Evolutionary conservation across 2,888 invertebrate genomes (phyloP).

Genomic region (Tenthredo amoena): DNA sequence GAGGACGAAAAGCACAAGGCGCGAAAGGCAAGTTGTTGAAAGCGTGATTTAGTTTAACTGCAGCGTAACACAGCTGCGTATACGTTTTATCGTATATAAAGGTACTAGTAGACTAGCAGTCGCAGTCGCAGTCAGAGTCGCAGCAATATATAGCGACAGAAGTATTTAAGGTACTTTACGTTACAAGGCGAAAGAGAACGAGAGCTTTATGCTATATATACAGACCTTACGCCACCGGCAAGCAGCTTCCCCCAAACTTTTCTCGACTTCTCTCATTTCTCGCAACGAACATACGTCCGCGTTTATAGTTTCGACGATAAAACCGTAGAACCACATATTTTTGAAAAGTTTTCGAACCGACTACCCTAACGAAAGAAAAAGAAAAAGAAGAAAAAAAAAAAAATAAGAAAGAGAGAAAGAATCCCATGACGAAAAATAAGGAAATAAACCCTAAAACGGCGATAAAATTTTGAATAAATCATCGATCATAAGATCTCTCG

Average conservation of each 20-base stretch:
- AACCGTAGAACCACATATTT: neutral
- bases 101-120: conserved; percentile 10
- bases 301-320: neutral
- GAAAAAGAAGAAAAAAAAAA: neutral
- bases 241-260: conserved; percentile 4
- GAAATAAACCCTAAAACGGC: neutral
- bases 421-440: neutral
- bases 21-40: conserved; percentile 28
- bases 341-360: neutral
- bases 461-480: conserved; percentile 21
- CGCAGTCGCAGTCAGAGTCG: neutral
- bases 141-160: conserved; percentile 27
- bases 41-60: conserved; percentile 37
- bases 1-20: neutral
- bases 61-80: conserved; percentile 37
- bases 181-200: conserved; percentile 3
- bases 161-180: conserved; percentile 46
- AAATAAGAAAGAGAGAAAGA: neutral
- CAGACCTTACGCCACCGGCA: neutral
- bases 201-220: neutral
- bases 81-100: conserved; percentile 33
- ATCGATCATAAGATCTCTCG: neutral
- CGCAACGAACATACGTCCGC: neutral
- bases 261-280: neutral
- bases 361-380: neutral